Conservation (phyloP, 2,888 invertebrate species). For the Minunthozetes semirufus region DNA sequence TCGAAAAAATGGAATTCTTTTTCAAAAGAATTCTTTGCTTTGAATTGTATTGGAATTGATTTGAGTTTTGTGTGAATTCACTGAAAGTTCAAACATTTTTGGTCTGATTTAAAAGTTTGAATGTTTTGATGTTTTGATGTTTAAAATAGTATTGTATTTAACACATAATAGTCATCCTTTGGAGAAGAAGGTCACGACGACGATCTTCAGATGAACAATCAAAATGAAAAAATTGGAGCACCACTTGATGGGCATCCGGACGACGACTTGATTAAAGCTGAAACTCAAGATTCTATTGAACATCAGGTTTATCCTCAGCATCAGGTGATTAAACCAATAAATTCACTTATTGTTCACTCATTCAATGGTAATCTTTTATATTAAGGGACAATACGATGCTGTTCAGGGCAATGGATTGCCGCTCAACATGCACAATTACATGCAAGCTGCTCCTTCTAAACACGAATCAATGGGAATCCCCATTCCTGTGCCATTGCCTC, state of each 20-base stretch:
- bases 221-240: conserved; percentile 30
- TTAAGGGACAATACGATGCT: conserved; percentile 10
- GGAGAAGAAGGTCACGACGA: conserved; percentile 20
- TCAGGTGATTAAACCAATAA: conserved; percentile 28
- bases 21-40: no score
- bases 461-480: conserved; percentile 18
- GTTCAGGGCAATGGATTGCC: not conserved
- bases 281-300: conserved; percentile 34
- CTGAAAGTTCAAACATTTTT: no score
- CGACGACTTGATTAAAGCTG: conserved; percentile 36
- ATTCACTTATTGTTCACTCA: not conserved
- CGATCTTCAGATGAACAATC: conserved; percentile 13
- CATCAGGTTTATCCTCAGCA: conserved; percentile 33
- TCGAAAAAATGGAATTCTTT: no score
- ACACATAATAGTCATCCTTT: not conserved
- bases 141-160: not conserved
- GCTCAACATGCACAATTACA: conserved; percentile 8
- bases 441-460: conserved; percentile 12
- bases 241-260: conserved; percentile 27
- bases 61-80: no score
- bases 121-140: no score
- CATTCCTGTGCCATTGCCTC: conserved; percentile 23
- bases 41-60: no score
- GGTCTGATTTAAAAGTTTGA: no score
- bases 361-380: not conserved